phyloP scores from a whole-genome alignment of 2,113 vertebrate genomes.

The Azemiops feae region DNA sequence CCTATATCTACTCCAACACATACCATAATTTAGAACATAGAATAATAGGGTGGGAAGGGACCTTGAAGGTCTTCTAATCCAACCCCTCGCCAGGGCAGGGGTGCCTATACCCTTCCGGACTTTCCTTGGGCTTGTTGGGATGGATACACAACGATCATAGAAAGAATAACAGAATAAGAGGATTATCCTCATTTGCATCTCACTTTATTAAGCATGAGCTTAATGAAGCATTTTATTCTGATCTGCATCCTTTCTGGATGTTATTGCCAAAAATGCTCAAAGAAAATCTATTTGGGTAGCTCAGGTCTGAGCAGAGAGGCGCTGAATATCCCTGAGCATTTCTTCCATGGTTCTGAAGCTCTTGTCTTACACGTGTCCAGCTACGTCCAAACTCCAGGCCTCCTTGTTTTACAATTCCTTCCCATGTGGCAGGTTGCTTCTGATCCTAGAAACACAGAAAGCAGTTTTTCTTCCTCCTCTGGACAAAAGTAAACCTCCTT shows the following conservation, averaged over 20 bases:
- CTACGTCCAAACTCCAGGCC: neutral
- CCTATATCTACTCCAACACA: too few relatives aligned
- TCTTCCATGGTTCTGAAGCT: neutral
- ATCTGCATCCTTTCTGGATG: neutral
- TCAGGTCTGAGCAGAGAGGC: too few relatives aligned
- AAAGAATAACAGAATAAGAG: too few relatives aligned
- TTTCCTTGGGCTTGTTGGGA: too few relatives aligned
- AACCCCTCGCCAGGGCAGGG: too few relatives aligned
- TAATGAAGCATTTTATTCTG: neutral
- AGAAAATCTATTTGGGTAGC: neutral
- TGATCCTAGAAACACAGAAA: neutral
- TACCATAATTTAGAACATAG: too few relatives aligned
- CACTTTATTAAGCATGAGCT: too few relatives aligned
- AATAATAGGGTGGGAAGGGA: too few relatives aligned
- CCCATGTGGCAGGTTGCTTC: neutral
- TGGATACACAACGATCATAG: too few relatives aligned
- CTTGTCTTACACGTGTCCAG: neutral
- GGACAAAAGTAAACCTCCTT: neutral
- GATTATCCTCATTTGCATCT: too few relatives aligned
- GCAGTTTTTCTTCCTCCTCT: conserved; percentile 9
- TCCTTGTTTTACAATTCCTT: conserved; percentile 8
- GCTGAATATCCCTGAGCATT: neutral
- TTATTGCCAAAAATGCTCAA: neutral
- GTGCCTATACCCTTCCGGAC: too few relatives aligned
- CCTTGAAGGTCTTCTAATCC: too few relatives aligned